Percentiles rank a stretch among this genome's conserved stretches.
phyloP scores from a whole-genome alignment of 2,113 vertebrate species.

The Sakesphorus luctuosus region DNA sequence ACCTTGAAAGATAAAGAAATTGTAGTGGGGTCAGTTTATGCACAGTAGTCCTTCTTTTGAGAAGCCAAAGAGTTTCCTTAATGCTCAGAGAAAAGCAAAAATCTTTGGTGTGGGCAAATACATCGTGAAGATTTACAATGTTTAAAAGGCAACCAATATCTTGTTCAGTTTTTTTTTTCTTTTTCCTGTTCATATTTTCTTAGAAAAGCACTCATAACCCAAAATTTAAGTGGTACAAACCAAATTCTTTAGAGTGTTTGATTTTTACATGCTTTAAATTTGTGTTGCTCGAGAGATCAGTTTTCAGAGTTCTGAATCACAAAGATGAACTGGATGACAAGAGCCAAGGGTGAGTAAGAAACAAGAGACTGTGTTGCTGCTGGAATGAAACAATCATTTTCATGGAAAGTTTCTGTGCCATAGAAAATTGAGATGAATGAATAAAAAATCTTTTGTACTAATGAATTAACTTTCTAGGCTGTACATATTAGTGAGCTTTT shows the following conservation, averaged over 20 bases:
- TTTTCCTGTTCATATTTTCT: neutral
- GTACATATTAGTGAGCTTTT: constrained; percentile 3
- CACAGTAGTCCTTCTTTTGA: neutral
- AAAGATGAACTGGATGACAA: neutral
- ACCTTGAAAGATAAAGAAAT: neutral
- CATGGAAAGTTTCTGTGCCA: neutral
- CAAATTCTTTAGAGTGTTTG: neutral
- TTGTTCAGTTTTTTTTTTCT: neutral
- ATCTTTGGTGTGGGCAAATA: neutral
- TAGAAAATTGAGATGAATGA: constrained; percentile 23
- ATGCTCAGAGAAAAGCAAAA: neutral
- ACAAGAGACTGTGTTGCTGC: neutral
- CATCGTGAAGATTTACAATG: neutral
- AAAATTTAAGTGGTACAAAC: neutral
- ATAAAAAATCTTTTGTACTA: neutral
- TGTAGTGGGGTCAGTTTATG: neutral
- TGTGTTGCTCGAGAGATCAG: neutral
- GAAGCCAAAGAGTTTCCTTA: neutral
- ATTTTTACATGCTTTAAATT: neutral
- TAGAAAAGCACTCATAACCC: neutral
- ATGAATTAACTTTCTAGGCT: constrained; percentile 10
- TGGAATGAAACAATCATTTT: constrained; percentile 8
- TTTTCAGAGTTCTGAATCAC: neutral
- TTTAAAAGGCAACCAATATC: neutral
- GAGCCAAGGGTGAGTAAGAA: neutral